A percentile compares a stretch with the other conserved stretches of the same genome.
These are phyloP conservation scores for Amphiprion clarkii DNA, from an alignment of 2,797 vertebrate species.

Conservation along the genomic window DNA sequence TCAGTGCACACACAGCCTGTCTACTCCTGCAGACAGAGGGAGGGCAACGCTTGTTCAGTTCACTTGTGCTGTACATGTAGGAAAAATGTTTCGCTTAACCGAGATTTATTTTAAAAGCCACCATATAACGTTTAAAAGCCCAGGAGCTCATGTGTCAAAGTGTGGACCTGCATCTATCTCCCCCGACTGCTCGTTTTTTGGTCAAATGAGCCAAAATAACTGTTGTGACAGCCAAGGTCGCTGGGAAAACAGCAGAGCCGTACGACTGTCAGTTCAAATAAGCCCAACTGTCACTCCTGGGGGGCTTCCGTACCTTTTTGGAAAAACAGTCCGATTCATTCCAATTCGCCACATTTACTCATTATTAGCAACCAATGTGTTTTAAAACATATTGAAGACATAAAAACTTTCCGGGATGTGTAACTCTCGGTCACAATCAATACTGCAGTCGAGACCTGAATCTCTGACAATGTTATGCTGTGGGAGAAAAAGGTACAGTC, in stretches of 20 bases:
- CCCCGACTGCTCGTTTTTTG: slow-evolving; percentile 57
- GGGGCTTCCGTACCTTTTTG: slow-evolving; percentile 20
- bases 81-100: slow-evolving; percentile 21
- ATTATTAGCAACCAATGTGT: background rate
- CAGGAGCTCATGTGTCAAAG: slow-evolving; percentile 46
- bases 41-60: slow-evolving; percentile 35
- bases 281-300: slow-evolving; percentile 62
- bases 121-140: slow-evolving; percentile 7
- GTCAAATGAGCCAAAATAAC: slow-evolving; percentile 61
- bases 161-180: slow-evolving; percentile 31
- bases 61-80: slow-evolving; percentile 14
- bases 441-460: background rate
- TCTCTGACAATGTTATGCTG: background rate
- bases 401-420: too few species aligned
- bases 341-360: slow-evolving; percentile 16
- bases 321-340: slow-evolving; percentile 27
- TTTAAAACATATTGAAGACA: too few species aligned
- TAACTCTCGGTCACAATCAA: background rate
- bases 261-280: slow-evolving; percentile 55
- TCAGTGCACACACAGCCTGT: slow-evolving; percentile 26
- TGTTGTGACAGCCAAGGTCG: slow-evolving; percentile 77
- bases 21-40: slow-evolving; percentile 28
- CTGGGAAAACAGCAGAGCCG: slow-evolving; percentile 59
- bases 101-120: slow-evolving; percentile 16
- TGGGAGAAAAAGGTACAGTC: background rate